Evolutionary conservation across 2,113 vertebrate genomes (phyloP), one percentile per base, ranked within the genome.

Genomic region (Proterorhinus semilunaris): DNA sequence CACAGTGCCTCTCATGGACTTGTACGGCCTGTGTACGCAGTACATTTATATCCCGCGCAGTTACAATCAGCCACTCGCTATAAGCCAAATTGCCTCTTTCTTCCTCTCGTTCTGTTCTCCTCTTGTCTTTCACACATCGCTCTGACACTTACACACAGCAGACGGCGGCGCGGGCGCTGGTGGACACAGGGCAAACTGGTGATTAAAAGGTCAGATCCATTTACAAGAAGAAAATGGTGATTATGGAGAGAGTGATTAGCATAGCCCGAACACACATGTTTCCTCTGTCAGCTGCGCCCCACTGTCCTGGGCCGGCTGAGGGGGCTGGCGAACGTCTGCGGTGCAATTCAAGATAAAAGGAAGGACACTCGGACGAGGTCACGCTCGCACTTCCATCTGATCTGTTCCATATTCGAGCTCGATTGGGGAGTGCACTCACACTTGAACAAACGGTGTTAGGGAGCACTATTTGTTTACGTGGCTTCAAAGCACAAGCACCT

Each of bases 131-230:
- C n/a, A 59, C 5, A 46, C 15, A 50, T 46, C 44, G 62, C 42
- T 9, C 54, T 58, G 13, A 46, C 53, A 55, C 62, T 21, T 58
- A 63, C 17, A 73, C 46, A 48, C 53, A 27, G 17, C 11, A 44
- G 13, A n/a, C 46, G 17, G 53, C 52, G 45, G 47, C 47, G 58
- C 49, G 50, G 13, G 66, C 68, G 61, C 42, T 63, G 68, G 74
- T 2, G 49, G 27, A 72, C 57, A 55, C 66, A 42, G 69, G 68
- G 54, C 80, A 82, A 71, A 80, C 72, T 69, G 59, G 72, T 84
- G 80, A 87, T 87, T 86, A 84, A 84, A 79, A 84, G 87, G 83
- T 84, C 78, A 76, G 74, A 80, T 67, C 81, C 75, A 83, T 86
- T 87, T 87, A 78, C 80, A 71, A 66, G 78, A 69, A 66, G 78